Evolutionary conservation across 2,888 invertebrate genomes (phyloP), one percentile per base, ranked within the genome.

Genomic region (Tetrapedia diversipes): DNA sequence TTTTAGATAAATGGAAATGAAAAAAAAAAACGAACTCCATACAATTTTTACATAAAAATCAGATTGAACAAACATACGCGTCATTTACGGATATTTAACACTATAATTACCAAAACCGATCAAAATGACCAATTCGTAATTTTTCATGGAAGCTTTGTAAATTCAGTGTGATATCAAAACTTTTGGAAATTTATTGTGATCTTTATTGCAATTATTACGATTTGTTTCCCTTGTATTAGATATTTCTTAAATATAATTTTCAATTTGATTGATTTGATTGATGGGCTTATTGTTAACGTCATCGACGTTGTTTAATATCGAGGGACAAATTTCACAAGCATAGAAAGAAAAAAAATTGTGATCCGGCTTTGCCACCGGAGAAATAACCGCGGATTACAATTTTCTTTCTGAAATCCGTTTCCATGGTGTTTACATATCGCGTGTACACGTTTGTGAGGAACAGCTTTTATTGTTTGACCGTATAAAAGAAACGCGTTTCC

Each of bases 341-440:
- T 6, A 60, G 24, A 27, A 41, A 4, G 24, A 10, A 11, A n/a
- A 11, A 49, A 32, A 24, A 3, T 27, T 16, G 10, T 16, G 11
- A 19, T 47, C 14, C 29, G 27, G 22, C 24, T 60, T 32, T 39
- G 22, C 39, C 34, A 34, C 11, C 24, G 3, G 4, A 32, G 22
- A 43, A 65, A 53, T 14, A 24, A 47, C 32, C n/a, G 16, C 16
- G 41, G 57, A 69, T 69, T 67, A n/a, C n/a, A 68, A 65, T 71
- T 67, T 64, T 24, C 24, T 19, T 59, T 45, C n/a, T 34, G 63
- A 32, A 68, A 63, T 72, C 56, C 71, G 75, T 74, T 82, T 82
- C 79, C 79, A 77, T 61, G 64, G 63, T 69, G 66, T 74, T 82
- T 82, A 79, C 73, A 79, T 56, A 68, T 80, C 70, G 54, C 77